Evolutionary conservation across 1,140 invertebrate genomes (phyloP), one percentile per base, ranked within the genome.

Genomic region (Aplysia californica): DNA sequence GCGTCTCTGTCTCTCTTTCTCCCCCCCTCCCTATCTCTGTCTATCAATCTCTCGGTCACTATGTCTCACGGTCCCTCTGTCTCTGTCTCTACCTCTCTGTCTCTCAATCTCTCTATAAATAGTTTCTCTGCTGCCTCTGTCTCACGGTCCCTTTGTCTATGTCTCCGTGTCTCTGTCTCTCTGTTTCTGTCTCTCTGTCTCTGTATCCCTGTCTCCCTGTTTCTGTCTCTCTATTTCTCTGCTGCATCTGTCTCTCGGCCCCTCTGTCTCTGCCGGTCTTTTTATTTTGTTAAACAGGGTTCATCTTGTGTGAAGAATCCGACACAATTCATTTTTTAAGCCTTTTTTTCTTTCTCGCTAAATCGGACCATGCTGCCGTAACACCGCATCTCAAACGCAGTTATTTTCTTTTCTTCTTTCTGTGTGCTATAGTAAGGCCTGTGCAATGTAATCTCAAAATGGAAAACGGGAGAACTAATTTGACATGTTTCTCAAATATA

Each of bases 21-120:
- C n/a, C 44, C 44, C n/a, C 44, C n/a, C 44, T 50, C 44, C n/a
- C 18, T 31, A 10, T 61, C 20, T 61, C 29, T 61, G 29, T 61
- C 29, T 23, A 10, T 61, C 58, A 18, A 10, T 31, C 58, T 61
- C 58, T 61, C 58, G 10, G 10, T 61, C 10, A 18, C 58, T 61
- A 10, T 61, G 10, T 61, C 58, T 61, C 58, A 18, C 58, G 10
- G 10, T 61, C 58, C 26, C 10, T 61, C 58, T 61, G 10, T 61
- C 58, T 61, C 58, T 61, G 10, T 61, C 58, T 61, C 58, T 61
- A 10, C 26, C 58, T 61, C 58, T 61, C 58, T 61, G 10, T 61
- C 58, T 61, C 58, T 26, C 58, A 18, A 10, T 50, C 44, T 31
- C 31, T 33, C 26, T n/a, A n/a, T n/a, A n/a, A n/a, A n/a, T n/a